Base-by-base conservation (phyloP, 2,888 invertebrate genomes). In the Phlogophora meticulosa region DNA sequence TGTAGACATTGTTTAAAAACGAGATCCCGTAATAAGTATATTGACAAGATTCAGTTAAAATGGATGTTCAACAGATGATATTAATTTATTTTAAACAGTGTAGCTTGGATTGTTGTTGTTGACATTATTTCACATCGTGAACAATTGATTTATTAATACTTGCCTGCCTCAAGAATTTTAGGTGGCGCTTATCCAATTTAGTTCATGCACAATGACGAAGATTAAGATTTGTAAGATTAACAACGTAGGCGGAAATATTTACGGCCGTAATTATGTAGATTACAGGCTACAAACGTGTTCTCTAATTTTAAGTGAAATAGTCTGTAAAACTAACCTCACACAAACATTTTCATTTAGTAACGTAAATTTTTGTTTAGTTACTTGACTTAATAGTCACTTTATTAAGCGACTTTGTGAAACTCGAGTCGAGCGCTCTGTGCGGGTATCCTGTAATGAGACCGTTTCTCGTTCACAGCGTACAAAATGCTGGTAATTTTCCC, bases 401-500 rank as follows among this genome's bases (percentile, higher is more conserved):
- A 76, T 60, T 57, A 72, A 62, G 59, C 66, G 59, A 72, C 46
- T 73, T 58, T 51, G 62, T 58, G 43, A 68, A 72, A 69, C 68
- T 70, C 38, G 55, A 78, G 71, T 43, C 59, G 61, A 69, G 71
- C 51, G 52, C 66, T 59, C 70, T 51, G 57, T 52, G 55, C 60
- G 65, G 42, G 62, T 57, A 65, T 61, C 38, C 32, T 63, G 57
- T 71, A 77, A 79, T 69, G 66, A 74, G 71, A 60, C 66, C 66
- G 64, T 74, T 78, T 61, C 65, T 69, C 67, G 64, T 76, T 81
- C 49, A 65, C 62, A 62, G 69, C 65, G 58, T 22, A 69, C 66
- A 68, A 76, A 74, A 66, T 70, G 69, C 67, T 52, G 52, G 67
- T 71, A 76, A 80, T 72, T 80, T 65, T 51, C 48, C 51, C 72